A percentile compares a stretch with the other conserved stretches of the same genome.
Evolutionary conservation across 2,888 invertebrate genomes (phyloP).

Genomic region (Scaptomyza parva): DNA sequence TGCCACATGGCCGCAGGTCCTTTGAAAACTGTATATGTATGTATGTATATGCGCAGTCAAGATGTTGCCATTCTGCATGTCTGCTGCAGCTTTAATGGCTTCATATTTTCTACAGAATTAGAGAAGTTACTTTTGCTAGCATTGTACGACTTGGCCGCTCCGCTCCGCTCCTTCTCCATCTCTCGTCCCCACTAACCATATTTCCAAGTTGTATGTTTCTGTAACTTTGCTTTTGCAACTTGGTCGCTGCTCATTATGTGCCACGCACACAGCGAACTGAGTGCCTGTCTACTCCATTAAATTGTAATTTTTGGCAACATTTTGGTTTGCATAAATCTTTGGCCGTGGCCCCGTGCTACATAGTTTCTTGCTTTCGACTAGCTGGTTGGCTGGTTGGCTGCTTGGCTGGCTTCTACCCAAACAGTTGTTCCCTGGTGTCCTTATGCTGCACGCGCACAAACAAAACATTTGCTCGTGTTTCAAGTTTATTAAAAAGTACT

Average conservation of each 20-base stretch:
- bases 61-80: constrained; percentile 74
- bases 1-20: constrained; percentile 63
- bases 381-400: constrained; percentile 14
- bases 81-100: constrained; percentile 81
- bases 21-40: constrained; percentile 23
- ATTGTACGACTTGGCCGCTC: constrained; percentile 55
- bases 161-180: neutral
- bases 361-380: constrained; percentile 43
- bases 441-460: constrained; percentile 56
- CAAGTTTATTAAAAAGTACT: constrained; percentile 80
- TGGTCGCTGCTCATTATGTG: constrained; percentile 78
- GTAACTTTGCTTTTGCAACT: constrained; percentile 59
- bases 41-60: constrained; percentile 69
- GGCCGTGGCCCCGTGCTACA: constrained; percentile 38
- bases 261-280: constrained; percentile 41
- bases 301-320: constrained; percentile 83
- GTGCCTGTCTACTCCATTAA: constrained; percentile 77
- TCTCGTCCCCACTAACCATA: constrained; percentile 15
- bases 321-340: constrained; percentile 81
- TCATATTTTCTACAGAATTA: constrained; percentile 83
- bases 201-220: constrained; percentile 38
- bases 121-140: constrained; percentile 77
- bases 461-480: constrained; percentile 72
- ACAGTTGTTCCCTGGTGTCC: constrained; percentile 51
- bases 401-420: constrained; percentile 19